These are phyloP conservation scores for Ptyas mucosa DNA, from an alignment of 2,113 vertebrate species.

Conservation along the genomic window DNA sequence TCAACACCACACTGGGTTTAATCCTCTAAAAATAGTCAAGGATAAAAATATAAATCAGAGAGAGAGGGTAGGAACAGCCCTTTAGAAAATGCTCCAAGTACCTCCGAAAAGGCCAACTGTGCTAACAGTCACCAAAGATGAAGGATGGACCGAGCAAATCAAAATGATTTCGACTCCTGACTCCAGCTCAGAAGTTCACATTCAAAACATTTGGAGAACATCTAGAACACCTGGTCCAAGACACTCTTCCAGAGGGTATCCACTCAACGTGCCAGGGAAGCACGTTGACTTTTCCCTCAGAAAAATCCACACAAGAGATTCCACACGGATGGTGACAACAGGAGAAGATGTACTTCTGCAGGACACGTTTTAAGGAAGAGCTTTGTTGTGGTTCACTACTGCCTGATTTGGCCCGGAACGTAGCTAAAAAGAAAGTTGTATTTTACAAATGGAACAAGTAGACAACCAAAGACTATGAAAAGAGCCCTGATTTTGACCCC, in stretches of 20 bases:
- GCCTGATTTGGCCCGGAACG: background rate
- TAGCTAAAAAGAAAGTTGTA: background rate
- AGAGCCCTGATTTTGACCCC: background rate
- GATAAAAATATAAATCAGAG: background rate
- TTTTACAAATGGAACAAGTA: background rate
- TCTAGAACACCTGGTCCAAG: background rate
- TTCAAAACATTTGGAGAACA: background rate
- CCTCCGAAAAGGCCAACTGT: background rate
- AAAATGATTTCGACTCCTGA: background rate
- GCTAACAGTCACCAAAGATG: background rate
- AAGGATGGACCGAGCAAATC: background rate
- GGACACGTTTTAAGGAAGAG: background rate
- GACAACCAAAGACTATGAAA: background rate
- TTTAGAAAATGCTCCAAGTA: background rate
- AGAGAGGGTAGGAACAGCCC: background rate
- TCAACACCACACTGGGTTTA: background rate
- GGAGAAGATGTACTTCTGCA: too few relatives aligned
- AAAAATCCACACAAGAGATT: background rate
- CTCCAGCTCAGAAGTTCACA: background rate
- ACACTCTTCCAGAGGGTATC: background rate
- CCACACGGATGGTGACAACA: background rate
- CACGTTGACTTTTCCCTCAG: background rate
- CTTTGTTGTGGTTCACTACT: background rate
- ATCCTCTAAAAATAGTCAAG: background rate
- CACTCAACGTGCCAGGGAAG: background rate